Conservation (phyloP, 2,113 vertebrate species). For the Ceuthmochares aereus region DNA sequence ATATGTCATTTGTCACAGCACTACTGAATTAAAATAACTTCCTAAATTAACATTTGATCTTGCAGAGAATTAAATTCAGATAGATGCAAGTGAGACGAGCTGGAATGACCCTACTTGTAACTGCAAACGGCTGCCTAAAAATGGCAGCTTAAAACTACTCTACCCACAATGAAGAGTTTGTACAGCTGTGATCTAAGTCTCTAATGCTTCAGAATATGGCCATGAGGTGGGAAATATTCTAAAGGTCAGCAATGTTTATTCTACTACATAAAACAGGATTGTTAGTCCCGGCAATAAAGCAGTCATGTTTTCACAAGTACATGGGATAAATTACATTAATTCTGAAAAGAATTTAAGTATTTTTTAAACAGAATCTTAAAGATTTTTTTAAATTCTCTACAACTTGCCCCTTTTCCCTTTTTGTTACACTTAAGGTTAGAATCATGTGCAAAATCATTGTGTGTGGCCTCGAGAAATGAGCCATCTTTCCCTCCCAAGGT, state of each 20-base stretch:
- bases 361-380: neutral
- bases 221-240: neutral
- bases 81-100: neutral
- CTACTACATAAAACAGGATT: neutral
- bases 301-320: neutral
- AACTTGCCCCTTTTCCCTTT: neutral
- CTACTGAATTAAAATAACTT: neutral
- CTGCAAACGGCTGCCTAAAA: neutral
- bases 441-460: neutral
- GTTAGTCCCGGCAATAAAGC: neutral
- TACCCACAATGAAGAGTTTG: neutral
- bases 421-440: neutral
- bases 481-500: neutral
- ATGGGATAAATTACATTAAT: neutral
- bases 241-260: neutral
- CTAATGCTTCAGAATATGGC: neutral
- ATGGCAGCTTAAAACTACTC: neutral
- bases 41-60: neutral
- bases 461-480: neutral
- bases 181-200: neutral
- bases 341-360: neutral
- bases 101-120: neutral
- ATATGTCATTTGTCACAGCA: neutral
- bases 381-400: neutral
- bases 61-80: neutral